These are phyloP conservation scores for Falco peregrinus DNA, from an alignment of 2,797 vertebrate genomes.

Conservation along the genomic window DNA sequence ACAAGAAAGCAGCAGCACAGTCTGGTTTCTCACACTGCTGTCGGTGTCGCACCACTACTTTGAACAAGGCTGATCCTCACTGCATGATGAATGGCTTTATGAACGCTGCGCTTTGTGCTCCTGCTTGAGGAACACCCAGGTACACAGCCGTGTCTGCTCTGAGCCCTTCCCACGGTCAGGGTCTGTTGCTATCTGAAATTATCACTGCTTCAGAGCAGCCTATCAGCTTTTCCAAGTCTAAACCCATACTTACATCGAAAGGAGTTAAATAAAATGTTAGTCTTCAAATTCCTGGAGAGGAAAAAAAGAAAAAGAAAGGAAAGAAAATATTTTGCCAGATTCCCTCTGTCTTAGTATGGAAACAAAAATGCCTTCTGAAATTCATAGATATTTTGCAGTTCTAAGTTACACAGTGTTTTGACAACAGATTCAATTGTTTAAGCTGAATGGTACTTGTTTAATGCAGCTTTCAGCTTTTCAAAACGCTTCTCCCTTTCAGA, in stretches of 20 bases:
- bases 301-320: neutral
- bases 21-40: neutral
- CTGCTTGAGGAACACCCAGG: neutral
- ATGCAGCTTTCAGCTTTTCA: neutral
- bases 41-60: accelerated
- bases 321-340: neutral
- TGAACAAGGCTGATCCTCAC: neutral
- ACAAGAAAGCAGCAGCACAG: neutral
- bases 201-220: neutral
- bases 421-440: neutral
- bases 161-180: neutral
- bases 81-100: neutral
- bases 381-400: neutral
- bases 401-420: neutral
- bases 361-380: neutral
- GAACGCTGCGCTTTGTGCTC: neutral
- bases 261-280: neutral
- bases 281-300: neutral
- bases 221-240: neutral
- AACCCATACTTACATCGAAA: neutral
- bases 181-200: neutral
- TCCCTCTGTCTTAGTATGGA: neutral
- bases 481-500: neutral
- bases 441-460: neutral
- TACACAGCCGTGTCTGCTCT: neutral